Percentiles rank a stretch among this genome's conserved stretches.
These are phyloP conservation scores for Circaetus gallicus DNA, from an alignment of 2,113 vertebrate genomes.

Conservation along the genomic window DNA sequence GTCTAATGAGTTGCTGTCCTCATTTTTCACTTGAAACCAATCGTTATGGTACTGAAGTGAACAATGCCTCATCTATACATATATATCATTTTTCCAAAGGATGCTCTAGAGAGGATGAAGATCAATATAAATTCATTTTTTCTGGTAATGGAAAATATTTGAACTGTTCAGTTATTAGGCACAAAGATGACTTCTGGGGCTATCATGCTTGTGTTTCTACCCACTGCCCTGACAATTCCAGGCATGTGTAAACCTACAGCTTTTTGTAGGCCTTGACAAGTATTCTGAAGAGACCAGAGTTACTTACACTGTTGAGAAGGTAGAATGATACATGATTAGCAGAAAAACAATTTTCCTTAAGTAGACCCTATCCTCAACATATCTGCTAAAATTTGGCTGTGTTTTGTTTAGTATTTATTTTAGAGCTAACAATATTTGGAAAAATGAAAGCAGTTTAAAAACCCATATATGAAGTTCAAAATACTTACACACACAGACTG, in stretches of 20 bases:
- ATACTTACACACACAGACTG: background rate
- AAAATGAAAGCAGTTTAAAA: background rate
- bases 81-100: slow-evolving; percentile 72
- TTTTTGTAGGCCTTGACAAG: background rate
- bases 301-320: background rate
- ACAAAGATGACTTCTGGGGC: slow-evolving; percentile 11
- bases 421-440: background rate
- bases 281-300: background rate
- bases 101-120: slow-evolving; percentile 67
- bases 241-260: background rate
- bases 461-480: background rate
- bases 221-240: background rate
- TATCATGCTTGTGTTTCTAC: background rate
- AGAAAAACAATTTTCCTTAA: background rate
- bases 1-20: slow-evolving; percentile 57
- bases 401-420: background rate
- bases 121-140: slow-evolving; percentile 75
- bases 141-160: slow-evolving; percentile 68
- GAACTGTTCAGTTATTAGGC: slow-evolving; percentile 27
- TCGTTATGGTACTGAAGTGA: slow-evolving; percentile 57
- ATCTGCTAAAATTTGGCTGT: background rate
- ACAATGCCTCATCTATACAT: slow-evolving; percentile 61
- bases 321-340: background rate
- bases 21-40: slow-evolving; percentile 72
- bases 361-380: background rate